These are phyloP conservation scores for Anniella stebbinsi DNA, from an alignment of 2,797 vertebrate genomes.

Conservation along the genomic window DNA sequence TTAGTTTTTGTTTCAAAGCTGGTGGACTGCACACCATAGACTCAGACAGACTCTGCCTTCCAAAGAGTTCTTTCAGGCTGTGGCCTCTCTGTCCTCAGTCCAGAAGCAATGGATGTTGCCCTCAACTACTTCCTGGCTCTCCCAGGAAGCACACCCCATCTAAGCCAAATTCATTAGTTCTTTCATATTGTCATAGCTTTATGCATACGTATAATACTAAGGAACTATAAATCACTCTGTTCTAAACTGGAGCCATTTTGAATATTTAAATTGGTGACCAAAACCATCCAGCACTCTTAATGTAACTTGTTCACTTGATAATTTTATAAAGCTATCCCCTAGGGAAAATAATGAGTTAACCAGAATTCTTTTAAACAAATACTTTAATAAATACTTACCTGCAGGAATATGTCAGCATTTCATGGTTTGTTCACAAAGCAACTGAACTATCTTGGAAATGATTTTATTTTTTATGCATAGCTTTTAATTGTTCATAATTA, in stretches of 20 bases:
- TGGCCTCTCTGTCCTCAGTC: no score
- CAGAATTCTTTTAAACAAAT: conserved; percentile 8
- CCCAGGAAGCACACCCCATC: no score
- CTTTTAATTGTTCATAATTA: background rate
- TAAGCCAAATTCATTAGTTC: no score
- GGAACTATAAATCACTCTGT: conserved; percentile 7
- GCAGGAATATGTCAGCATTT: background rate
- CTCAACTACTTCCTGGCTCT: no score
- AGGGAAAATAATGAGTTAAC: background rate
- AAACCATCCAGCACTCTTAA: background rate
- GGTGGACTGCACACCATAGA: no score
- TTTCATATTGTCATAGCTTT: background rate
- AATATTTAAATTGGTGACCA: background rate
- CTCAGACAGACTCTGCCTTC: no score
- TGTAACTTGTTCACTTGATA: background rate
- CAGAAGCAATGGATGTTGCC: no score
- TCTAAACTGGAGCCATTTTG: background rate
- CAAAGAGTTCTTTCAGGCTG: no score
- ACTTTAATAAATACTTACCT: background rate
- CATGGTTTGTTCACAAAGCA: background rate
- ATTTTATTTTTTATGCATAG: background rate
- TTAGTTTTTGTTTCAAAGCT: background rate
- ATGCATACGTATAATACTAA: background rate
- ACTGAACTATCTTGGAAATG: background rate
- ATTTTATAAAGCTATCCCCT: background rate